phyloP scores from a whole-genome alignment of 2,888 invertebrate species.

The Parnassius orleans region DNA sequence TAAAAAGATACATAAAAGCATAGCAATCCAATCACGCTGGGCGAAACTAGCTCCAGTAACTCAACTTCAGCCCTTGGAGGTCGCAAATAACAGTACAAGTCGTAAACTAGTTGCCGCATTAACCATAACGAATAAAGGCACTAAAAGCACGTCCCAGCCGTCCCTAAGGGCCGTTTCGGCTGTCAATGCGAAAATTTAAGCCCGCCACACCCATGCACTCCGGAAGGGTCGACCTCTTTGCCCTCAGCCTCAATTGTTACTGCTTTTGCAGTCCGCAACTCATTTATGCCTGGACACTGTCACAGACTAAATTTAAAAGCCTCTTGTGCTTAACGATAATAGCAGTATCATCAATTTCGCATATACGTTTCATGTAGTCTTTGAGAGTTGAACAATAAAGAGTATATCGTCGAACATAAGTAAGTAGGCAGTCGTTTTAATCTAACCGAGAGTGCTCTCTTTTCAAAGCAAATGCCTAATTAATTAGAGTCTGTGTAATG shows the following conservation, averaged over 20 bases:
- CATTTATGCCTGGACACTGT: conserved; percentile 41
- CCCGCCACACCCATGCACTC: conserved; percentile 78
- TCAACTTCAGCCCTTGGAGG: conserved; percentile 47
- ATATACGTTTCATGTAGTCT: conserved; percentile 8
- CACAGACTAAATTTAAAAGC: conserved; percentile 12
- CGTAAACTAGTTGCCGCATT: conserved; percentile 78
- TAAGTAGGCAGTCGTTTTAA: conserved; percentile 14
- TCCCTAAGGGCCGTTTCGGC: conserved; percentile 78
- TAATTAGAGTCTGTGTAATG: conserved; percentile 16
- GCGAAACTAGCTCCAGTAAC: conserved; percentile 22
- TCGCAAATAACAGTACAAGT: conserved; percentile 71
- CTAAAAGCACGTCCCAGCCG: conserved; percentile 72
- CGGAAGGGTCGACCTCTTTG: conserved; percentile 72
- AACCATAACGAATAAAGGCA: conserved; percentile 80
- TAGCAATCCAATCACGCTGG: conserved; percentile 3
- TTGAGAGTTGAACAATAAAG: conserved; percentile 15
- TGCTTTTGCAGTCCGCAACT: conserved; percentile 46
- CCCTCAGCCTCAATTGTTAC: conserved; percentile 76
- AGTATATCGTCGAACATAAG: neutral
- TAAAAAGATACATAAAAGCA: neutral
- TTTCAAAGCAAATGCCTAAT: conserved; percentile 22
- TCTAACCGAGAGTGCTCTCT: conserved; percentile 16
- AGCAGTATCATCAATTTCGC: conserved; percentile 12
- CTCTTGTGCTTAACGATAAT: neutral
- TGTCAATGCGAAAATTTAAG: conserved; percentile 81